Evolutionary conservation across 1,140 invertebrate species (phyloP), one percentile per base, ranked within the genome.

Genomic region (Rhynchophorus ferrugineus): DNA sequence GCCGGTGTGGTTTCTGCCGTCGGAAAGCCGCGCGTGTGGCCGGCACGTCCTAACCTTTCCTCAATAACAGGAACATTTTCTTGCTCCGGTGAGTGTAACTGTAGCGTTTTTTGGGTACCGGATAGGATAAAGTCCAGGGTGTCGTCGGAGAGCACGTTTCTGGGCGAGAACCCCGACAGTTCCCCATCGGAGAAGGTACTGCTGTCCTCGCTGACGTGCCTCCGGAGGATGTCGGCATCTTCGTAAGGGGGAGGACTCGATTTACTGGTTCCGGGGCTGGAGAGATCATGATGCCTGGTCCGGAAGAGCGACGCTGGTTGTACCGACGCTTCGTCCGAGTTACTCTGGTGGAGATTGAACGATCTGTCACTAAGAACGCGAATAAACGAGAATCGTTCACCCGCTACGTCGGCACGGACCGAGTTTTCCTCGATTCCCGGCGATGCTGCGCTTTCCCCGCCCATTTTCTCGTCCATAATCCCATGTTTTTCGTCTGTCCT

Each of bases 391-490:
- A n/a, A n/a, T n/a, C n/a, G n/a, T n/a, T n/a, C n/a, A n/a, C n/a
- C n/a, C n/a, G n/a, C n/a, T n/a, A n/a, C n/a, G n/a, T n/a, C n/a
- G n/a, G n/a, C n/a, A 6, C 5, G 18, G 7, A 7, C 5, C 7
- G 18, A 19, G 13, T 38, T 6, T 38, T 38, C 37, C 17, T 19
- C 13, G 13, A 14, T 38, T 38, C 17, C 37, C 13, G 13, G 13
- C 5, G 37, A 13, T 14, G 5, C 13, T 14, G 13, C 5, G 37
- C 13, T 3, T 14, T 38, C n/a, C 13, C 13, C 13, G 18, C 3
- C 5, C 37, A 6, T 19, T 38, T 38, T 38, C 13, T 38, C 37
- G 37, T 38, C 37, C 37, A 38, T 38, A 38, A 38, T 38, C 17
- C 37, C 37, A 38, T 38, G 13, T 6, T 38, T 38, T 6, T 38